Evolutionary conservation across 1,140 invertebrate species (phyloP).

Genomic region (Ridgeia piscesae): DNA sequence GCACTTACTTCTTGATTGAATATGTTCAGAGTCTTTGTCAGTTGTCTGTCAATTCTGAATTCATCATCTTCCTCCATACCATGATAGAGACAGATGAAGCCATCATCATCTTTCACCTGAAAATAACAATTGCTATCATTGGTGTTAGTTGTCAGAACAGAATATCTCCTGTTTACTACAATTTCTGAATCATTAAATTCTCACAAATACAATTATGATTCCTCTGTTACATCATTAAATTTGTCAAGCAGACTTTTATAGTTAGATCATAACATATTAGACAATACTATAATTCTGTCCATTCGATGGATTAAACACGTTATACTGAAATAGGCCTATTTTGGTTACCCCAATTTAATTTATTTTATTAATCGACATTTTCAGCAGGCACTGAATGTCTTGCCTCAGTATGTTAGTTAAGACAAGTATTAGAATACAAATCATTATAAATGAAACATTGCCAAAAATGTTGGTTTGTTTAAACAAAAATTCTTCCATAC

Average conservation of each 20-base stretch:
- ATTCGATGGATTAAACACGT: background rate
- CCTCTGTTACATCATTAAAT: background rate
- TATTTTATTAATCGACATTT: no score
- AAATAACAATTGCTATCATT: background rate
- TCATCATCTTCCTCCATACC: conserved; percentile 35
- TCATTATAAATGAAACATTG: no score
- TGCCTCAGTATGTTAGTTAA: no score
- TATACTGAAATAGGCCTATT: background rate
- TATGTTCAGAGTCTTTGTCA: background rate
- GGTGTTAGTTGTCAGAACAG: background rate
- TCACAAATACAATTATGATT: background rate
- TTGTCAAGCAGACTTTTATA: background rate
- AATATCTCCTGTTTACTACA: background rate
- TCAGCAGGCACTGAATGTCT: no score
- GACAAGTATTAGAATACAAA: no score
- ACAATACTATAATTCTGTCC: no score
- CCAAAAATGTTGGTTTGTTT: no score
- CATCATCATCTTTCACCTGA: conserved; percentile 21
- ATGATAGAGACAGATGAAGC: conserved; percentile 28
- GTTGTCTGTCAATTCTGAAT: conserved; percentile 27
- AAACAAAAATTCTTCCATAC: no score
- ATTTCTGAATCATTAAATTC: background rate
- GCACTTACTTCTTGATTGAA: background rate
- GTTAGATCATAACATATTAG: background rate
- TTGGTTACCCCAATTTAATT: background rate